Conservation (phyloP, 2,888 invertebrate species). For the Aspidiotus rigidus region DNA sequence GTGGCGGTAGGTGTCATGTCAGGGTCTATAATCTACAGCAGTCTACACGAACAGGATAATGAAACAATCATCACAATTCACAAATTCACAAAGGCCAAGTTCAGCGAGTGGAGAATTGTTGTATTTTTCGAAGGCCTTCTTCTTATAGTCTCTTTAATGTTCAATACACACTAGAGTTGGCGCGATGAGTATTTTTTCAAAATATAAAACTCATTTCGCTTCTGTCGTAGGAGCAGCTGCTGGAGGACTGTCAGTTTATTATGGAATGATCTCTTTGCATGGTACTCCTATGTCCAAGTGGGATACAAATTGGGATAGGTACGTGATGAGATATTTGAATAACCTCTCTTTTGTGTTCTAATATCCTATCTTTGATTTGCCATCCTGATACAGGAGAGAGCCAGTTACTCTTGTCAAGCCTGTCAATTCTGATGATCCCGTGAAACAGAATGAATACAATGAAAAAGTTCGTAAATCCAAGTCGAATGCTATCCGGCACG, state of each 20-base stretch:
- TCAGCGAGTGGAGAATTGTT: neutral
- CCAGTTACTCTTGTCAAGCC: conserved; percentile 63
- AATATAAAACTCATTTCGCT: conserved; percentile 13
- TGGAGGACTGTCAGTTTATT: conserved; percentile 22
- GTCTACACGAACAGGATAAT: no score
- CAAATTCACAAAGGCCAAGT: no score
- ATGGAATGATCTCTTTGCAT: conserved; percentile 18
- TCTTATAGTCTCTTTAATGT: neutral
- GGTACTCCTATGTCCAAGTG: conserved; percentile 20
- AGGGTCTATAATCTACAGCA: no score
- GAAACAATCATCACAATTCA: no score
- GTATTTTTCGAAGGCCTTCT: neutral
- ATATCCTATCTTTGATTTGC: neutral
- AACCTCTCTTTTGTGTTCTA: neutral
- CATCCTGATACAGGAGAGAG: conserved; percentile 51
- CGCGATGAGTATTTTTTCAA: conserved; percentile 20
- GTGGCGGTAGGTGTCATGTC: no score
- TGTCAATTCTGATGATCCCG: conserved; percentile 43
- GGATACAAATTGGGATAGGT: conserved; percentile 33
- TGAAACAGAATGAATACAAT: conserved; percentile 59
- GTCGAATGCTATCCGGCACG: conserved; percentile 61
- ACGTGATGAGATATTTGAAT: neutral
- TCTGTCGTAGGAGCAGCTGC: conserved; percentile 11
- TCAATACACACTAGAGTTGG: neutral
- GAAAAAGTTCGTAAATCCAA: conserved; percentile 55